These are phyloP conservation scores for Parazoanthus swiftii DNA, from an alignment of 92 coral and sea anemone genomes.

Conservation along the genomic window DNA sequence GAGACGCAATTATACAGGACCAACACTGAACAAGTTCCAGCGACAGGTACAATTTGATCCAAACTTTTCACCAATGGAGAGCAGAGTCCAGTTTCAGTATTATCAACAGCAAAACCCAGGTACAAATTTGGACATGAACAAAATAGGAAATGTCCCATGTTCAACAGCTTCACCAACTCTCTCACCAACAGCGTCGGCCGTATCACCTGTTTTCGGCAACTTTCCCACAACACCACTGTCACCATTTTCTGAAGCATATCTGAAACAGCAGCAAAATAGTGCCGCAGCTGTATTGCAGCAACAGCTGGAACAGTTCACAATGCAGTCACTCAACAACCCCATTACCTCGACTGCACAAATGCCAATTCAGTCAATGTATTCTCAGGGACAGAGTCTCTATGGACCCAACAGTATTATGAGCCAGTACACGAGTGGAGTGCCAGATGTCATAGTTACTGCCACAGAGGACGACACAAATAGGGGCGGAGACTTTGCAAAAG, in stretches of 20 bases:
- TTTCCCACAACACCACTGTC: slow-evolving; percentile 76
- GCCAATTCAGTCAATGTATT: slow-evolving; percentile 33
- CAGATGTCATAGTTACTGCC: slow-evolving; percentile 83
- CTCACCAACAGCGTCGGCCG: slow-evolving; percentile 79
- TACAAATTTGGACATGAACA: slow-evolving; percentile 37
- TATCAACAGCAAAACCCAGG: slow-evolving; percentile 39
- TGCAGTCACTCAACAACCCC: slow-evolving; percentile 29
- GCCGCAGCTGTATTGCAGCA: slow-evolving; percentile 68
- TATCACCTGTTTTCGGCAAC: slow-evolving; percentile 77
- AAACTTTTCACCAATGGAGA: slow-evolving; percentile 37
- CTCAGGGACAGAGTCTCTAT: slow-evolving; percentile 32
- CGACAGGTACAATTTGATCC: slow-evolving; percentile 39
- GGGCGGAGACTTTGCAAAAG: slow-evolving; percentile 73
- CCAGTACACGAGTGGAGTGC: slow-evolving; percentile 48
- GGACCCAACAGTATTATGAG: slow-evolving; percentile 40
- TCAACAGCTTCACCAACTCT: slow-evolving; percentile 71
- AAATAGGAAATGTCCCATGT: slow-evolving; percentile 17
- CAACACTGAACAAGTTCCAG: slow-evolving; percentile 33
- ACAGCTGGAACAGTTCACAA: slow-evolving; percentile 62
- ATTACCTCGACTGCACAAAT: slow-evolving; percentile 1
- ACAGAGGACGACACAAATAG: slow-evolving; percentile 72
- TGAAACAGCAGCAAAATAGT: slow-evolving; percentile 75
- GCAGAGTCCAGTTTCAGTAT: slow-evolving; percentile 42
- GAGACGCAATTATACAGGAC: slow-evolving; percentile 34
- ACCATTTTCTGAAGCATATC: slow-evolving; percentile 66